Evolutionary conservation across 1,140 invertebrate species (phyloP), one percentile per base, ranked within the genome.

Genomic region (Drosophila pseudoobscura): DNA sequence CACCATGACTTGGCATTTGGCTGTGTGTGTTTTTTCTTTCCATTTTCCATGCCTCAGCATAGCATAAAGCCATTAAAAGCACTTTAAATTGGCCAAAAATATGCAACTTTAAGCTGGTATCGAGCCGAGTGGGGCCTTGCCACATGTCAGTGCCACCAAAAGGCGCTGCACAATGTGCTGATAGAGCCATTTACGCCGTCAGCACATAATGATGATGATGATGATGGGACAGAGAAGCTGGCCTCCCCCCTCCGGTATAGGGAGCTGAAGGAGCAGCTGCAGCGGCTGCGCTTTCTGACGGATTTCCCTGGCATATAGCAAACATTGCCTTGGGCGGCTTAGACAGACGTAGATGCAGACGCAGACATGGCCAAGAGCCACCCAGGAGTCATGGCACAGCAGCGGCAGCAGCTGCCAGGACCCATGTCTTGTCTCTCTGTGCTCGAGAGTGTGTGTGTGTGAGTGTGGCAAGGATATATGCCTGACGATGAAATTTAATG

Each of bases 401-500:
- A 60, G 44, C 39, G 65, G 75, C 84, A 88, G 83, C 84, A 79
- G 84, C 78, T 79, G 79, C 57, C 79, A 71, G 69, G 62, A 65
- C 59, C 61, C 43, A 63, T 65, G 51, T 58, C 64, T 47, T 47
- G 24, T 53, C 56, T 71, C 31, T 46, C 52, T 35, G 24, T 49
- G 58, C 20, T 20, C 20, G 20, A 20, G 20, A 62, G 11, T 26
- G 26, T 24, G 61, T 45, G 55, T 43, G 29, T 51, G 15, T 54
- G 43, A 60, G 57, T 65, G 64, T 50, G 76, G 73, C 76, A 84
- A 88, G 84, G 84, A 88, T 88, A 90, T 89, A 90, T 90, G 85
- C 80, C 83, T 90, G 89, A 90, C 87, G 89, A 91, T 91, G 90
- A 91, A 91, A 91, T 91, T 91, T 91, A 91, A 91, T 91, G 90